Percentiles rank a stretch among this genome's conserved stretches.
phyloP scores from a whole-genome alignment of 2,113 vertebrate species.

The Salvelinus sp. region DNA sequence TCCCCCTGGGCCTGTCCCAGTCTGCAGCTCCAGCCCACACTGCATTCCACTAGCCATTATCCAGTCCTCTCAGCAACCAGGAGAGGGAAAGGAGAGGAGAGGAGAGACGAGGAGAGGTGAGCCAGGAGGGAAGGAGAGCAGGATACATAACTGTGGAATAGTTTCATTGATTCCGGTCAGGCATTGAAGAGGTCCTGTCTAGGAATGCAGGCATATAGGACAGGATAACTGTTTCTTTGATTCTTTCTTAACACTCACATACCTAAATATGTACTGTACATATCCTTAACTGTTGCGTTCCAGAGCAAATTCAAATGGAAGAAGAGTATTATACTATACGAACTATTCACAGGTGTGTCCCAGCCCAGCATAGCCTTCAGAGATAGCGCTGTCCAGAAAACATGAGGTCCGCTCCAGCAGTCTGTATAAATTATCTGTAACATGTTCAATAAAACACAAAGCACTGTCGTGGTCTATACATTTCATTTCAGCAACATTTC shows the following conservation, averaged over 20 bases:
- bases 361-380: too few relatives aligned
- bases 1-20: constrained; percentile 55
- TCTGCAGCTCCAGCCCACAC: constrained; percentile 64
- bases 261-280: not conserved
- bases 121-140: not conserved
- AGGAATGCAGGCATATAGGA: too few relatives aligned
- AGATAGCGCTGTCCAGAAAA: too few relatives aligned
- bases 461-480: too few relatives aligned
- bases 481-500: too few relatives aligned
- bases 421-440: too few relatives aligned
- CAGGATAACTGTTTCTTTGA: not conserved
- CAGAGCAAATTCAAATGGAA: too few relatives aligned
- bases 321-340: too few relatives aligned
- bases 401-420: too few relatives aligned
- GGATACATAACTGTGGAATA: not conserved
- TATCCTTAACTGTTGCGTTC: not conserved
- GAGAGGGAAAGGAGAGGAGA: constrained; percentile 46
- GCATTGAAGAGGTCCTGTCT: too few relatives aligned
- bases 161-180: not conserved
- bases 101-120: not conserved
- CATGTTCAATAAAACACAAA: too few relatives aligned
- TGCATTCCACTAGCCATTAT: constrained; percentile 71
- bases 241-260: not conserved
- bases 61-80: constrained; percentile 68
- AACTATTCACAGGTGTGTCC: too few relatives aligned